Percentiles rank a stretch among this genome's conserved stretches.
These are phyloP conservation scores for Panzeria rudis DNA, from an alignment of 2,888 invertebrate genomes.

Conservation along the genomic window DNA sequence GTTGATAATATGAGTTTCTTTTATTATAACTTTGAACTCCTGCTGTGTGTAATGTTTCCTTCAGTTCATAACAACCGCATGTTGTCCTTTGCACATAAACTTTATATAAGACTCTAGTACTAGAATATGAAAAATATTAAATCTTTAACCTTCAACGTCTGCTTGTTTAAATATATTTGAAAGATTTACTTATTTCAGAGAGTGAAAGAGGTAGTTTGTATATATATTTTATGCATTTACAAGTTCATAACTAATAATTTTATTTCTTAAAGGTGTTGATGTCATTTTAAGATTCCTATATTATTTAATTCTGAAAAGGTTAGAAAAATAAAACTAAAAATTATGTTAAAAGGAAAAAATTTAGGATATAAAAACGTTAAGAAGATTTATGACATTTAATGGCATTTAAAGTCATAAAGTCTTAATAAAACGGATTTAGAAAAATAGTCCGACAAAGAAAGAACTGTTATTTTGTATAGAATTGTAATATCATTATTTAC, in stretches of 20 bases:
- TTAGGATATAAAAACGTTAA: not conserved
- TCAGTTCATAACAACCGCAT: not conserved
- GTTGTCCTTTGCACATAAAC: not conserved
- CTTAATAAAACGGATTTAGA: no score
- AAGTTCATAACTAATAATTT: not conserved
- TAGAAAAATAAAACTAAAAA: not conserved
- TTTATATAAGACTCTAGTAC: not conserved
- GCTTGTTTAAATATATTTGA: not conserved
- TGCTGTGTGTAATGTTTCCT: not conserved
- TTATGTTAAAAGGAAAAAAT: not conserved
- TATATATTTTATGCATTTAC: not conserved
- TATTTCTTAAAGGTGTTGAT: not conserved
- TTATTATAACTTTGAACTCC: not conserved
- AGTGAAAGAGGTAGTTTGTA: not conserved
- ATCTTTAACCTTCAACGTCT: not conserved
- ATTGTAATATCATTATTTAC: no score
- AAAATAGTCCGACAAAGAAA: no score
- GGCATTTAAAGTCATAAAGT: no score
- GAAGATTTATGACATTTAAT: constrained; percentile 1
- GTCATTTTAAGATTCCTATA: not conserved
- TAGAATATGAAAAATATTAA: not conserved
- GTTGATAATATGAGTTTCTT: not conserved
- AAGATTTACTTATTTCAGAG: not conserved
- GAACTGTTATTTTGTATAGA: no score
- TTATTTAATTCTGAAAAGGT: not conserved